These are phyloP conservation scores for Cyprinella venusta DNA, from an alignment of 2,797 vertebrate genomes.

Conservation along the genomic window DNA sequence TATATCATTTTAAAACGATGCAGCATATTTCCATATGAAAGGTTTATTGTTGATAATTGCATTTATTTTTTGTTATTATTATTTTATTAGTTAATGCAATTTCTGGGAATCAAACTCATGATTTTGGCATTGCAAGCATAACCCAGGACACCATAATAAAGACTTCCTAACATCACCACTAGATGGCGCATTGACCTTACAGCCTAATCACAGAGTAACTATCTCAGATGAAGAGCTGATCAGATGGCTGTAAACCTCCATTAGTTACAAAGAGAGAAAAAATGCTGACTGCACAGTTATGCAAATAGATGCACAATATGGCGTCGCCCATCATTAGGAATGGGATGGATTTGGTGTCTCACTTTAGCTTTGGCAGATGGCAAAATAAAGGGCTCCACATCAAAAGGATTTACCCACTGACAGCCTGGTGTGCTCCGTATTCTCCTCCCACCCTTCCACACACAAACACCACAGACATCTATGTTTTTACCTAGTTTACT, in stretches of 20 bases:
- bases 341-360: conserved; percentile 58
- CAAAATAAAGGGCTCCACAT: conserved; percentile 24
- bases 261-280: conserved; percentile 66
- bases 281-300: conserved; percentile 73
- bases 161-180: conserved; percentile 28
- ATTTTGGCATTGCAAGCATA: background rate
- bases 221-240: conserved; percentile 52
- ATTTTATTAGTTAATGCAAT: background rate
- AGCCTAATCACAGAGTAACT: background rate
- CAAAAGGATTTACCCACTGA: conserved; percentile 45
- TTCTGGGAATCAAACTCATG: background rate
- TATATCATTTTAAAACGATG: too few species aligned
- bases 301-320: conserved; percentile 69
- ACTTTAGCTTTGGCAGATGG: conserved; percentile 10
- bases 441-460: conserved; percentile 44
- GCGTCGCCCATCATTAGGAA: conserved; percentile 63
- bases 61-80: too few species aligned
- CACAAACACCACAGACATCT: conserved; percentile 14
- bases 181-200: conserved; percentile 42
- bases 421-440: conserved; percentile 19
- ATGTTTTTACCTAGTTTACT: conserved; percentile 19
- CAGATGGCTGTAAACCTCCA: conserved; percentile 58
- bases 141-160: background rate
- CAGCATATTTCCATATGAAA: too few species aligned
- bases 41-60: too few species aligned